Conservation (phyloP, 2,888 invertebrate species). For the Orthonevra nobilis region DNA sequence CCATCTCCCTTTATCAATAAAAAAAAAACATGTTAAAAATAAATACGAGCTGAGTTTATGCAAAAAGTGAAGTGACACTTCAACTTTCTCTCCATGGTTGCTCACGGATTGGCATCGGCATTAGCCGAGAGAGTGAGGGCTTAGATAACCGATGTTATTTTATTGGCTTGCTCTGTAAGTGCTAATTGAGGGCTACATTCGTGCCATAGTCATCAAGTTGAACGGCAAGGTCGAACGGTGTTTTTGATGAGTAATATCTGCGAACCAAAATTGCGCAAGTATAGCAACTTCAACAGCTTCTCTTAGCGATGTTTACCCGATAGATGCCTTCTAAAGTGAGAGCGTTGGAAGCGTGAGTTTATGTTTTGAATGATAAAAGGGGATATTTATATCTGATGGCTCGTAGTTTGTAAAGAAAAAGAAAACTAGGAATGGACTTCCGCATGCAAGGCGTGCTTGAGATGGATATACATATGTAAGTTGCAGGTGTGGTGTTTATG, state of each 20-base stretch:
- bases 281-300: slow-evolving; percentile 1
- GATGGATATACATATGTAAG: too few species aligned
- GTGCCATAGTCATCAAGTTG: slow-evolving; percentile 3
- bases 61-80: slow-evolving; percentile 30
- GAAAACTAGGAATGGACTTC: too few species aligned
- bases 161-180: background rate
- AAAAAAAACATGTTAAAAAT: too few species aligned
- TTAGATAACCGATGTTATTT: slow-evolving; percentile 29
- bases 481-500: too few species aligned
- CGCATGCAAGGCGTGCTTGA: too few species aligned
- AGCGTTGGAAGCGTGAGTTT: background rate
- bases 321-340: background rate
- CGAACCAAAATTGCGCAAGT: background rate
- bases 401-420: too few species aligned
- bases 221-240: slow-evolving; percentile 20
- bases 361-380: background rate
- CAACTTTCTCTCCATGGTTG: slow-evolving; percentile 45
- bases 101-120: background rate
- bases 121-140: background rate
- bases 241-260: background rate
- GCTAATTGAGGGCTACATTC: background rate
- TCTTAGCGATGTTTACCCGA: background rate
- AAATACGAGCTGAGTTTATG: slow-evolving; percentile 7
- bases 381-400: background rate
- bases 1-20: slow-evolving; percentile 5